Conservation (phyloP, 2,113 vertebrate species). For the zebrafish (Danio rerio) region GRCz12tu NC_133183.1:21279501-21280000, state of each 20-base stretch:
- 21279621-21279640: constrained; percentile 24
- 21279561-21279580: constrained; percentile 14
- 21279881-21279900: background rate
- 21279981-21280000: no score
- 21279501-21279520: constrained; percentile 9
- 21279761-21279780: constrained; percentile 15
- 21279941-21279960: no score
- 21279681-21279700: background rate
- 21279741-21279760: constrained; percentile 25
- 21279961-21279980: background rate
- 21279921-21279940: background rate
- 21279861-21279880: background rate
- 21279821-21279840: background rate
- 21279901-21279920: background rate
- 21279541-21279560: background rate
- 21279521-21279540: background rate
- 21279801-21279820: background rate
- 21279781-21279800: background rate
- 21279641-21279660: constrained; percentile 7
- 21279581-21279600: constrained; percentile 2
- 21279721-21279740: background rate
- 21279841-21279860: background rate
- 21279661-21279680: background rate
- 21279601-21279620: background rate
- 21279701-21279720: background rate